These are phyloP conservation scores for Pseudomyrmex pallidus DNA, from an alignment of 1,140 invertebrate species.

Conservation along the genomic window DNA sequence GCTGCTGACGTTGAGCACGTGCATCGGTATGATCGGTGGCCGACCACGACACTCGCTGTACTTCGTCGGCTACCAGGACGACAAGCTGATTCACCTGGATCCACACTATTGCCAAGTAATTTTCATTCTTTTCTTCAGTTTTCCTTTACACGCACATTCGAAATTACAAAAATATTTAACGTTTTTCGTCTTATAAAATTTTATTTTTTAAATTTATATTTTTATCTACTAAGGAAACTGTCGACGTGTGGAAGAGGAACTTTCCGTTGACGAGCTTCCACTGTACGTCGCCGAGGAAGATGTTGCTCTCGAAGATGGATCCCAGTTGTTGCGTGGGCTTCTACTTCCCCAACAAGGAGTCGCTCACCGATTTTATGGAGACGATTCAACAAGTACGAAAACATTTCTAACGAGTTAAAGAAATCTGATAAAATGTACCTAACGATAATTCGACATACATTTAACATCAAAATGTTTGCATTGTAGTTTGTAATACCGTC, in stretches of 20 bases:
- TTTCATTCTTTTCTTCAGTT: neutral
- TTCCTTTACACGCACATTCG: neutral
- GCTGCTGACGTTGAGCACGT: constrained; percentile 91
- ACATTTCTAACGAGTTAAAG: neutral
- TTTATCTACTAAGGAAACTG: constrained; percentile 86
- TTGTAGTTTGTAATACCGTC: constrained; percentile 88
- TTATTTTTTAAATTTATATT: neutral
- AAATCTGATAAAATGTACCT: constrained; percentile 1
- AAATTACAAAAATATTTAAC: neutral
- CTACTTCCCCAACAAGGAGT: constrained; percentile 91
- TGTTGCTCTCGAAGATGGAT: constrained; percentile 95
- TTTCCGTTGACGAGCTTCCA: constrained; percentile 93
- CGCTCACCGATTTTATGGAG: constrained; percentile 92
- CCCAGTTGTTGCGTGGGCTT: constrained; percentile 97
- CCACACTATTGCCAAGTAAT: constrained; percentile 94
- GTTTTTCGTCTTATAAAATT: no score
- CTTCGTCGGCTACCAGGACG: constrained; percentile 96
- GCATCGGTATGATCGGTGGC: constrained; percentile 96
- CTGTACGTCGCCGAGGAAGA: constrained; percentile 94
- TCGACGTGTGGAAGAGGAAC: constrained; percentile 90
- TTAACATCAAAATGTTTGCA: constrained; percentile 35
- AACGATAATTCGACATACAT: constrained; percentile 6
- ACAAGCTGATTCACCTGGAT: constrained; percentile 96
- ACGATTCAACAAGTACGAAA: constrained; percentile 87
- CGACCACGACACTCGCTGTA: constrained; percentile 96